These are phyloP conservation scores for Hyles euphorbiae DNA, from an alignment of 1,140 invertebrate genomes.

Conservation along the genomic window DNA sequence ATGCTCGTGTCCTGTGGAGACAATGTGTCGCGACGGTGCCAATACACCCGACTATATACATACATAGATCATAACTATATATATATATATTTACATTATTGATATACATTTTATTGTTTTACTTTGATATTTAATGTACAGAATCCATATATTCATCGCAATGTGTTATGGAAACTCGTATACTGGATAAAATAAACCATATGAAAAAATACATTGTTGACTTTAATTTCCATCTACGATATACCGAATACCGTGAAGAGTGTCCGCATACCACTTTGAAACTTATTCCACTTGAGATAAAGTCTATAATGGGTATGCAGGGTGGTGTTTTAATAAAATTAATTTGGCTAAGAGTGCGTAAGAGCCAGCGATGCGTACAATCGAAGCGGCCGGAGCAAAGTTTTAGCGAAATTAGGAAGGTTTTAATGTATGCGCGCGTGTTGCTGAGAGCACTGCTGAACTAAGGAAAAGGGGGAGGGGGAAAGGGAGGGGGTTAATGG, in stretches of 20 bases:
- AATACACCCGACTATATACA: constrained; percentile 36
- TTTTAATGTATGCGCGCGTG: background rate
- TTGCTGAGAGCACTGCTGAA: no score
- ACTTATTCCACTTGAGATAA: constrained; percentile 1
- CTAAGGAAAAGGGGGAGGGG: no score
- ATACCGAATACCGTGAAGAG: constrained; percentile 12
- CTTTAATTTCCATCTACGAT: constrained; percentile 5
- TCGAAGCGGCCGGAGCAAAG: constrained; percentile 12
- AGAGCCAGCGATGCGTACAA: constrained; percentile 28
- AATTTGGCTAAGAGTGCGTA: constrained; percentile 33
- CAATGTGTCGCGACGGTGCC: constrained; percentile 50
- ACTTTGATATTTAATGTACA: constrained; percentile 67
- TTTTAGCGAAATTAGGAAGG: constrained; percentile 14
- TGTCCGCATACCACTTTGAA: background rate
- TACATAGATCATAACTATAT: constrained; percentile 46
- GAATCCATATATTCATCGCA: constrained; percentile 57
- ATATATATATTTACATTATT: constrained; percentile 65
- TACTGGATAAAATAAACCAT: constrained; percentile 57
- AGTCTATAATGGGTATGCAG: constrained; percentile 6
- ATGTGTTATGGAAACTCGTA: constrained; percentile 60
- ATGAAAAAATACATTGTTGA: constrained; percentile 6
- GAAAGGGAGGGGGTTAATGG: no score
- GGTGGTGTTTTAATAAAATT: constrained; percentile 38
- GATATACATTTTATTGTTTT: constrained; percentile 63
- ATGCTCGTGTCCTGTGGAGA: background rate